Evolutionary conservation across 2,797 vertebrate species (phyloP).

Genomic region (Aselliscus stoliczkanus): DNA sequence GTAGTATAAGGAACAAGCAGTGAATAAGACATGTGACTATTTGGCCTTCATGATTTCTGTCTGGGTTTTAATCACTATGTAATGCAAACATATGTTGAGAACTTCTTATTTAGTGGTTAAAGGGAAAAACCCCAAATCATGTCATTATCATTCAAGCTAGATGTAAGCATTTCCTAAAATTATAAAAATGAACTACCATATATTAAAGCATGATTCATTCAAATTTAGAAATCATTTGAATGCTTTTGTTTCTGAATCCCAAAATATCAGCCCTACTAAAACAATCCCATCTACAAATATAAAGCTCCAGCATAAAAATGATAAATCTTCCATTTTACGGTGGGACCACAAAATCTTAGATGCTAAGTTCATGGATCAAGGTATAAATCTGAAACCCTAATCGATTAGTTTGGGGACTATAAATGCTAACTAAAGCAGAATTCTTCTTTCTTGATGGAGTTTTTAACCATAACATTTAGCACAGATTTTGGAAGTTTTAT

Average conservation of each 20-base stretch:
- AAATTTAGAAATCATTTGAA: not conserved
- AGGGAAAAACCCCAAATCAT: not conserved
- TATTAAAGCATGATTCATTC: not conserved
- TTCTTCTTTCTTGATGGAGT: not conserved
- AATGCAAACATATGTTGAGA: not conserved
- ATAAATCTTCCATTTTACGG: not conserved
- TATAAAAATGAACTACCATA: not conserved
- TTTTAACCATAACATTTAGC: not conserved
- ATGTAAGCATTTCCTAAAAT: not conserved
- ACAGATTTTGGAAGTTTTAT: not conserved
- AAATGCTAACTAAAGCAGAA: not conserved
- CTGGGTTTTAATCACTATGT: not conserved
- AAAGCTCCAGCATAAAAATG: not conserved
- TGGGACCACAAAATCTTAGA: not conserved
- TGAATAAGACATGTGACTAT: not conserved
- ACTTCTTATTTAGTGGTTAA: not conserved
- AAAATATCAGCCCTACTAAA: not conserved
- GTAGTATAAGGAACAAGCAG: not conserved
- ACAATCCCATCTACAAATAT: not conserved
- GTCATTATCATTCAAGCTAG: not conserved
- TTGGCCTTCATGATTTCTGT: not conserved
- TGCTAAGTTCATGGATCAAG: not conserved
- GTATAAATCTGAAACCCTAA: not conserved
- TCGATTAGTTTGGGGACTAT: not conserved
- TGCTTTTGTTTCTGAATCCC: conserved; percentile 25